Evolutionary conservation across 2,113 vertebrate genomes (phyloP), one percentile per base, ranked within the genome.

Genomic region (Crotalus horridus): DNA sequence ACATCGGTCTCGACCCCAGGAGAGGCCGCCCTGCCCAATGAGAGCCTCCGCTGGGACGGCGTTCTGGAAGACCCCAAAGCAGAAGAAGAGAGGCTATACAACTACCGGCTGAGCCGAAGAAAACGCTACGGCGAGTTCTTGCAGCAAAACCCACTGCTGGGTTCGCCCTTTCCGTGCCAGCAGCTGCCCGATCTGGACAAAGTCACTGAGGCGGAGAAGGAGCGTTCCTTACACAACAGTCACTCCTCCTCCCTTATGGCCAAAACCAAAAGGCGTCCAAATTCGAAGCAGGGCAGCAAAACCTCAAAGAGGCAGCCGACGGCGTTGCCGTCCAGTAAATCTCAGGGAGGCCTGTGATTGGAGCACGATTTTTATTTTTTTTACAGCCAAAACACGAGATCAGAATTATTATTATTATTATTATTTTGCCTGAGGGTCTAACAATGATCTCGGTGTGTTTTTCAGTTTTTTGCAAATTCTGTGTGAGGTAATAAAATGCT

Each of bases 31-130:
- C 95, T 96, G 94, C 54, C 95, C 55, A 97, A 97, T 0, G 96
- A 98, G 89, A 99, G 98, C 85, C 97, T 99, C 89, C 96, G 98
- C 4, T 99, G 99, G 99, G 98, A 98, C 0, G 98, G 98, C 51
- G 87, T 96, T 56, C 97, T 98, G 56, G 94, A 98, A 0, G 98
- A 99, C 94, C 98, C 98, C 0, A 89, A 85, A 89, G 98, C 98
- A 1, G 99, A 99, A 93, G 97, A 97, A 59, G 97, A 98, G 90
- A 97, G 98, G 94, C 97, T 99, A 93, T 61, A 93, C 24, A 23
- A 97, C 55, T 99, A 98, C 11, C 98, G 97, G 93, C 87, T 94
- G 86, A 98, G 98, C 95, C 97, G 99, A 23, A 97, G 98, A 93
- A 97, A 97, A 94, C 97, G 98, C 5, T 99, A 98, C 4, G 90